Evolutionary conservation across 2,797 vertebrate genomes (phyloP), one percentile per base, ranked within the genome.

Genomic region (Triplophysa yarkandensis): DNA sequence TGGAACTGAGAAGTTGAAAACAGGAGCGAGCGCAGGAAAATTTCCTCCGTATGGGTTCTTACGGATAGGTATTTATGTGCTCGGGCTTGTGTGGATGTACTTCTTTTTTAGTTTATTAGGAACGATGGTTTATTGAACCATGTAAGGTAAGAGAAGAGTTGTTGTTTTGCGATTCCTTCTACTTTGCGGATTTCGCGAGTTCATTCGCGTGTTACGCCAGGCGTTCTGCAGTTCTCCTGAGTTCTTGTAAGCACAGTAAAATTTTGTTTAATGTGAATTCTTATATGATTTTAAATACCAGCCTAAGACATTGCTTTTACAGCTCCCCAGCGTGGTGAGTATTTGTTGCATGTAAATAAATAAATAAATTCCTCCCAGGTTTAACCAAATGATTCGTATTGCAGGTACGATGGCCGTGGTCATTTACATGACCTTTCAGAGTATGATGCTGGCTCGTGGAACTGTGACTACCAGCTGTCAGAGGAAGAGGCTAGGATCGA

Each of bases 1-100:
- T 93, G 89, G 90, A 91, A 86, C 95, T 95, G 95, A 95, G 96
- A 95, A 92, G 92, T 95, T 95, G 93, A 94, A 92, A 96, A 98
- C 94, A 97, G 95, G 94, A 95, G 94, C 94, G 94, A 96, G 95
- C 94, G 94, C 92, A 95, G 95, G 95, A 95, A 92, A 96, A 95
- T 96, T 93, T 94, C 95, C 87, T 93, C 95, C 95, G 92, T 97
- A 97, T 97, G 95, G 95, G 95, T 97, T 98, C 97, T 98, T 95
- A 88, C 96, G 94, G 96, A 98, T 99, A 99, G 97, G 97, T 99
- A 99, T 99, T 99, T 99, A 98, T 98, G 96, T 96, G 92, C 91
- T 95, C 93, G 95, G 95, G 96, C 95, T 96, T 97, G 95, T 98
- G 97, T 98, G 95, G 96, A 95, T 98, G 95, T 98, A 95, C 94